Base-by-base conservation (phyloP, 2,113 vertebrate species). In the Syngnathus scovelli region DNA sequence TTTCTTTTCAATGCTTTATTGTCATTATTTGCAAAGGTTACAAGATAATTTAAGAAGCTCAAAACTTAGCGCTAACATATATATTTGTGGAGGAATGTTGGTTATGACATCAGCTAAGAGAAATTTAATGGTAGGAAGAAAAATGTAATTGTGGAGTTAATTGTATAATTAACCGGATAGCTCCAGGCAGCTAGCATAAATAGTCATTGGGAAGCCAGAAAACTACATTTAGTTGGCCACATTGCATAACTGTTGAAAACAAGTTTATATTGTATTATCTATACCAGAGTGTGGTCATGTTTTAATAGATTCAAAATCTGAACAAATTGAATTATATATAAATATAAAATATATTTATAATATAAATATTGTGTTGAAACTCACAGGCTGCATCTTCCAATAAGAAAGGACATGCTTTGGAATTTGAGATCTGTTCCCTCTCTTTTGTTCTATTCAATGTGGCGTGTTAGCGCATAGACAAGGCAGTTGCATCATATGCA, bases 401-500 rank as follows among this genome's bases (percentile, higher is more conserved):
- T 3, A 56, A 6, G 3, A 33, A 15, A 48, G 1, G 44, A 48
- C 13, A 15, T 4, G 13, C 5, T 11, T 36, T 38, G 15, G 55
- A 33, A 58, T 27, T 58, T 12, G 7, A 43, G 41, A 43, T n/a
- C 39, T 62, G 39, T 15, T 43, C 39, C 8, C 18, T 7, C n/a
- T 7, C 39, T 15, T 62, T 62, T 23, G 19, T 23, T 12, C 1
- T 2, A 7, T 44, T 72, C 60, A 9, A 61, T 49, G 18, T 37
- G 16, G 19, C 33, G 52, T 19, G 44, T 43, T 49, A 49, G n/a
- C 19, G 54, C 12, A 54, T 46, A 43, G 36, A 52, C 15, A 41
- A 69, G 41, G 21, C 33, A 70, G 41, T 27, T 46, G 59, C 44
- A 64, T 68, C 64, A 73, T 33, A 46, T 12, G 49, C 69, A 60